These are phyloP conservation scores for Camelus bactrianus DNA, from an alignment of 2,113 vertebrate species.

Conservation along the genomic window DNA sequence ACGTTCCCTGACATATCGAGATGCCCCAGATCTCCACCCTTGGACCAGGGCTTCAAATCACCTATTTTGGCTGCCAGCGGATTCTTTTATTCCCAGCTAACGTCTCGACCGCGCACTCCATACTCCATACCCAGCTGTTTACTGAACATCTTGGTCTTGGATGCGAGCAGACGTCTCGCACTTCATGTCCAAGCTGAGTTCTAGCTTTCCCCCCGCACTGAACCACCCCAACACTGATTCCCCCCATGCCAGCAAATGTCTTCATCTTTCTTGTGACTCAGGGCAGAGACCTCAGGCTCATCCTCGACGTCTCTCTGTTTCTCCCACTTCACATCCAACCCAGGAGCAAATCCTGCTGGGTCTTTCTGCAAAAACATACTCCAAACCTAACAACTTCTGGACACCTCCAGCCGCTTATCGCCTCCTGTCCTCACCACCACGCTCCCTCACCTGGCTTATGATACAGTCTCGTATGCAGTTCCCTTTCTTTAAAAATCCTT, in stretches of 20 bases:
- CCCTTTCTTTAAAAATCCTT: background rate
- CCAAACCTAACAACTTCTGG: background rate
- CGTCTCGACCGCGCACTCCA: background rate
- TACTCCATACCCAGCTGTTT: no score
- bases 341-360: background rate
- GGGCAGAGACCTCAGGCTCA: background rate
- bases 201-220: background rate
- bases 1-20: background rate
- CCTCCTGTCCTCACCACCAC: background rate
- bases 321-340: background rate
- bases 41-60: background rate
- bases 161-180: background rate
- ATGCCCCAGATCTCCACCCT: rapidly evolving
- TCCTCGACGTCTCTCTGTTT: background rate
- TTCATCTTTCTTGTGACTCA: background rate
- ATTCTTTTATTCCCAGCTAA: background rate
- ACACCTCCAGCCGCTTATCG: rapidly evolving
- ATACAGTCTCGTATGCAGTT: background rate
- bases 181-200: background rate
- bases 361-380: background rate
- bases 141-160: background rate
- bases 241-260: rapidly evolving
- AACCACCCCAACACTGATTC: background rate
- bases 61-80: background rate
- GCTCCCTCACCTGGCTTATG: background rate